Evolutionary conservation across 2,888 invertebrate genomes (phyloP).

Genomic region (Exocentrus adspersus): DNA sequence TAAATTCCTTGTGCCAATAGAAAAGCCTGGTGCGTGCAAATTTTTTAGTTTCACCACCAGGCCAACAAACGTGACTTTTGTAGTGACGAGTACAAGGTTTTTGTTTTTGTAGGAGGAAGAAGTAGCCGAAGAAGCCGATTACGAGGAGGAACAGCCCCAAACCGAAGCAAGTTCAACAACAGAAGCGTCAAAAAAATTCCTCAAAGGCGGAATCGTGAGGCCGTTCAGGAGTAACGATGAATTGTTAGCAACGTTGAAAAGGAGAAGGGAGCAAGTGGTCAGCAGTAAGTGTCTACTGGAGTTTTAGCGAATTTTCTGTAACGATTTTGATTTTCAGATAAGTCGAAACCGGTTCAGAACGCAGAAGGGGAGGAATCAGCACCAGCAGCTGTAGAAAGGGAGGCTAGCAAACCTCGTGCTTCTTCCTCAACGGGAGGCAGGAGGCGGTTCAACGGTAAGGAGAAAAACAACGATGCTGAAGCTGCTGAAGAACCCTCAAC

Average conservation of each 20-base stretch:
- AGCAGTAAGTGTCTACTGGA: conserved; percentile 67
- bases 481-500: conserved; percentile 44
- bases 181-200: conserved; percentile 75
- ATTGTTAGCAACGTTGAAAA: conserved; percentile 76
- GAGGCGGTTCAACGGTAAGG: conserved; percentile 38
- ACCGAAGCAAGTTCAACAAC: conserved; percentile 74
- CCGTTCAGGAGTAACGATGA: conserved; percentile 85
- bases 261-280: conserved; percentile 75
- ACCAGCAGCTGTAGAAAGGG: conserved; percentile 34
- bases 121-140: conserved; percentile 66
- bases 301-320: no score
- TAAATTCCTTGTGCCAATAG: neutral
- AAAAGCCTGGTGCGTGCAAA: no score
- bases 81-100: no score
- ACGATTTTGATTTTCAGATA: conserved; percentile 45
- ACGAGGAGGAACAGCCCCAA: conserved; percentile 67
- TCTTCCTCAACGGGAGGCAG: conserved; percentile 40
- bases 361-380: conserved; percentile 43
- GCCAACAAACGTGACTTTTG: no score
- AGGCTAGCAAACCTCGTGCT: conserved; percentile 31
- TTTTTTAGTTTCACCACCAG: no score
- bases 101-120: conserved; percentile 57
- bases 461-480: conserved; percentile 42
- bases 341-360: conserved; percentile 46
- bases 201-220: conserved; percentile 72